These are phyloP conservation scores for Agapornis canus DNA, from an alignment of 2,797 vertebrate genomes.

Conservation along the genomic window DNA sequence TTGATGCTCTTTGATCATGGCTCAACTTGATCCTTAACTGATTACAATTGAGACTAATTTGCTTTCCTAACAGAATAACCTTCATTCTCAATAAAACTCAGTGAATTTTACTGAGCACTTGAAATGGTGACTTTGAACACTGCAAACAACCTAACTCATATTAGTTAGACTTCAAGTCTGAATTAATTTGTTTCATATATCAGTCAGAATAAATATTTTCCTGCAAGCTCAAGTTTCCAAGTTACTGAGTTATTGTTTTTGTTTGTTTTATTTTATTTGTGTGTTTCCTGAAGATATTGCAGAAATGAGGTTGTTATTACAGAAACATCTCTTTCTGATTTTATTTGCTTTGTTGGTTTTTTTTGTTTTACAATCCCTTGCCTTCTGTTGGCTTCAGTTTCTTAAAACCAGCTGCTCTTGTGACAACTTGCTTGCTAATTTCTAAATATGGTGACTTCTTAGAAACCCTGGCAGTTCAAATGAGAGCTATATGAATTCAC, in stretches of 20 bases:
- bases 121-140: neutral
- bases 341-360: accelerated
- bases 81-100: conserved; percentile 2
- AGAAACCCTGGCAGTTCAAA: neutral
- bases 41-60: neutral
- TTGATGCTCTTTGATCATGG: neutral
- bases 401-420: neutral
- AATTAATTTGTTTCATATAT: neutral
- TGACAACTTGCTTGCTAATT: neutral
- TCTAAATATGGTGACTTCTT: neutral
- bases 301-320: neutral
- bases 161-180: neutral
- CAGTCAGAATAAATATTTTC: neutral
- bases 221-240: neutral
- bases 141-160: neutral
- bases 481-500: neutral
- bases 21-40: conserved; percentile 8
- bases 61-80: conserved; percentile 10
- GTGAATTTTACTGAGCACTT: neutral
- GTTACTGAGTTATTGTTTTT: neutral
- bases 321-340: accelerated
- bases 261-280: neutral
- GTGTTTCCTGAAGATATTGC: neutral
- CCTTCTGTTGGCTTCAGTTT: neutral
- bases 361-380: neutral